Percentiles rank a stretch among this genome's conserved stretches.
phyloP scores from a whole-genome alignment of 1,140 invertebrate genomes.

The Galleria mellonella region DNA sequence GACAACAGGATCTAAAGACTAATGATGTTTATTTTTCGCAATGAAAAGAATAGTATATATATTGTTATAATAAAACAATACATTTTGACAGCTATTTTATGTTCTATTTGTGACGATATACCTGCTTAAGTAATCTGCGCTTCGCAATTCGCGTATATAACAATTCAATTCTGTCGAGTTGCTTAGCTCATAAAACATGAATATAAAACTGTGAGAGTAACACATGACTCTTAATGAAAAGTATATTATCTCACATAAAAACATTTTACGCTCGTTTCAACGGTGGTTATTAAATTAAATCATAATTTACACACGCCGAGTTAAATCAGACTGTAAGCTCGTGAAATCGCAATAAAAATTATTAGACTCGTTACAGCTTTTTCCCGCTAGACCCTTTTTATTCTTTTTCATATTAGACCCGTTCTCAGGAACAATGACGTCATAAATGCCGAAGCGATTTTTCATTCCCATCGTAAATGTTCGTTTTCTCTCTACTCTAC shows the following conservation, averaged over 20 bases:
- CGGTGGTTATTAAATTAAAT: constrained; percentile 67
- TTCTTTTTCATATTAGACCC: constrained; percentile 52
- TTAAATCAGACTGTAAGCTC: constrained; percentile 59
- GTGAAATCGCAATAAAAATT: constrained; percentile 66
- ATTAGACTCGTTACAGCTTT: constrained; percentile 47
- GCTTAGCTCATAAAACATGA: constrained; percentile 39
- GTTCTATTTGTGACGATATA: too few relatives aligned
- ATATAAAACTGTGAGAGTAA: constrained; percentile 49
- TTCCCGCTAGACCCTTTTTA: constrained; percentile 35
- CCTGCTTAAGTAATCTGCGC: too few relatives aligned
- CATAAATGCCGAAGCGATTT: constrained; percentile 60
- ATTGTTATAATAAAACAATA: too few relatives aligned
- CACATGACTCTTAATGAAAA: constrained; percentile 59
- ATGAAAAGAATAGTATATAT: neutral
- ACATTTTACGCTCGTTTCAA: constrained; percentile 58
- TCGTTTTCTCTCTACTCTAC: constrained; percentile 26
- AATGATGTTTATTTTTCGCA: neutral
- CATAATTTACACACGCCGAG: constrained; percentile 64
- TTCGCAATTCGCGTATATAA: constrained; percentile 14
- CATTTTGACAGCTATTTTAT: too few relatives aligned
- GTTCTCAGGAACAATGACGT: constrained; percentile 52
- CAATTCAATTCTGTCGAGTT: constrained; percentile 25
- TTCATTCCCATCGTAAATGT: constrained; percentile 53
- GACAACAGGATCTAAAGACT: neutral
- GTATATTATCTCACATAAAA: constrained; percentile 66